Base-by-base conservation (phyloP, 2,113 vertebrate species). In the Xyrauchen texanus region DNA sequence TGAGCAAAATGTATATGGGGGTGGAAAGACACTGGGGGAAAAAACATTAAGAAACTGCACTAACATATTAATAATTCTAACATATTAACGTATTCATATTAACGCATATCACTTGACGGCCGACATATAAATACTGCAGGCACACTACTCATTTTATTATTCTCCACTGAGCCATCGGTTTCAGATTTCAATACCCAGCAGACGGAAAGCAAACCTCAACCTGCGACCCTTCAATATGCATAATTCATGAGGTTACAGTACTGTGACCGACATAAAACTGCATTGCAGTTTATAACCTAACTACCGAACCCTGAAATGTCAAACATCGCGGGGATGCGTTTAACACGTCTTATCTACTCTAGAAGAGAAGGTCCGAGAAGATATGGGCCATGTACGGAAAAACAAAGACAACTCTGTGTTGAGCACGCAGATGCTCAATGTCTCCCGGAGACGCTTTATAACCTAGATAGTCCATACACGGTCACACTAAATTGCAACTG, bases 241-340 rank as follows among this genome's bases (percentile, higher is more conserved):
- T 81, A 81, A 81, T 81, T 76, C 79, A 84, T 81, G 79, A 81
- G 68, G 60, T 70, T 77, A 79, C 53, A 11, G 60, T 67, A 58
- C 57, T 21, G 77, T 68, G 68, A 81, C 42, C 65, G 79, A 65
- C 60, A 62, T 71, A 47, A 34, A 44, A 46, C 65, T 60, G 69
- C 11, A 55, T 15, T 75, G 51, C 58, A 21, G 76, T 74, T 78
- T 68, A 67, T 58, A 68, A 55, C 70, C 58, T 68, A 57, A 34
- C 21, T 34, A 34, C 3, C 3, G 21, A 34, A 34, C 21, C 21
- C 21, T 34, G 21, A 34, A 34, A 34, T 34, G 21, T 34, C 21
- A 34, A 34, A 34, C 21, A 34, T 34, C 6, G 5, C 4, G 55
- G 45, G 10, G 12, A 42, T 9, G 46, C 10, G 16, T 46, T 10